phyloP scores from a whole-genome alignment of 2,113 vertebrate genomes.

The Peucedramus taeniatus region DNA sequence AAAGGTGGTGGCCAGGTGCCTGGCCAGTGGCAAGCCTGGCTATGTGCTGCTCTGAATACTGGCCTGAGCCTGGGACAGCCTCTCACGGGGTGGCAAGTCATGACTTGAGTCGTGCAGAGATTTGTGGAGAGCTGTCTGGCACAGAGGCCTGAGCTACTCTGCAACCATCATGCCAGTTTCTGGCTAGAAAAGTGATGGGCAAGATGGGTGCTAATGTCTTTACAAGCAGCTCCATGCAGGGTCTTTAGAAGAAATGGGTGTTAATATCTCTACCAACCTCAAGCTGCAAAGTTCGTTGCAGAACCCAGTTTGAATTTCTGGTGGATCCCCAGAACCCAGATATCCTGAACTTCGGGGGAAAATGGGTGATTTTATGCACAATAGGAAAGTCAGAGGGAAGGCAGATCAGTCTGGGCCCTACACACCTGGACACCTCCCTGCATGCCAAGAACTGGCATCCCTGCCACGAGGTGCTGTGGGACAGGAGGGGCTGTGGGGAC shows the following conservation, averaged over 20 bases:
- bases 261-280: not conserved
- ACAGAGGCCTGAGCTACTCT: not conserved
- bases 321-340: not conserved
- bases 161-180: not conserved
- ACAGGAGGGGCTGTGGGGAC: not conserved
- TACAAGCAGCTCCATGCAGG: not conserved
- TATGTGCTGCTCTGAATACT: slow-evolving; percentile 4
- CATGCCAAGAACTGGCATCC: not conserved
- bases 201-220: not conserved
- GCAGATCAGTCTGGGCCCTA: not conserved
- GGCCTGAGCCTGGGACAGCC: not conserved
- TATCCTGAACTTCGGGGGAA: not conserved
- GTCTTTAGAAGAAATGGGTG: not conserved
- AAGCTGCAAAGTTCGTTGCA: not conserved
- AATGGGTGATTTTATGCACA: not conserved
- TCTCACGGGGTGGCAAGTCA: not conserved
- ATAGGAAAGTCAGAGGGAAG: not conserved
- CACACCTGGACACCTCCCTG: not conserved
- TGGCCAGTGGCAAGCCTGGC: not conserved
- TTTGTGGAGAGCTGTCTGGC: not conserved
- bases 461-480: not conserved
- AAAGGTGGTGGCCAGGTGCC: slow-evolving; percentile 45
- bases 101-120: not conserved
- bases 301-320: not conserved
- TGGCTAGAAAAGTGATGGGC: not conserved